These are phyloP conservation scores for Brevipalpus yothersi DNA, from an alignment of 1,140 invertebrate genomes.

Conservation along the genomic window DNA sequence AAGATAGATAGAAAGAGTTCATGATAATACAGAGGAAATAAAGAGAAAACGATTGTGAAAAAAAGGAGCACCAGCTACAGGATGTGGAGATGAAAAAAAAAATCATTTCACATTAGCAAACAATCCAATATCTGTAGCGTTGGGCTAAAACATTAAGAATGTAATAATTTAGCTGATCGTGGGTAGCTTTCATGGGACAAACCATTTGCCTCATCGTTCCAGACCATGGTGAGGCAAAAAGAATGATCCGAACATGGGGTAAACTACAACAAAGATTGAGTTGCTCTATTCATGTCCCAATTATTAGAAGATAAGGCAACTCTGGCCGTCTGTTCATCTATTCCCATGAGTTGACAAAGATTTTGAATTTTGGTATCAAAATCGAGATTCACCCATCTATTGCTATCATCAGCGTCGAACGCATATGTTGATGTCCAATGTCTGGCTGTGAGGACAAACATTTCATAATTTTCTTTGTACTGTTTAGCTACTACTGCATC, in stretches of 20 bases:
- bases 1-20: too few species aligned
- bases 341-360: constrained; percentile 53
- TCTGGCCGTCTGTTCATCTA: constrained; percentile 50
- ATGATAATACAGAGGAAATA: too few species aligned
- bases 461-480: constrained; percentile 60
- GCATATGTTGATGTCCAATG: constrained; percentile 92
- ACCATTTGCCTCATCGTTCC: too few species aligned
- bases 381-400: constrained; percentile 3
- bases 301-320: constrained; percentile 62
- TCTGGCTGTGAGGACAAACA: constrained; percentile 65
- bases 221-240: not conserved
- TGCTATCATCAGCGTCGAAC: not conserved
- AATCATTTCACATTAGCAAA: too few species aligned
- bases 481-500: constrained; percentile 92
- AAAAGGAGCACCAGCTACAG: too few species aligned
- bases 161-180: too few species aligned
- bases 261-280: constrained; percentile 6
- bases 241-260: not conserved
- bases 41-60: too few species aligned
- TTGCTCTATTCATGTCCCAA: constrained; percentile 35
- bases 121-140: too few species aligned
- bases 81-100: too few species aligned
- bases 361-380: constrained; percentile 41
- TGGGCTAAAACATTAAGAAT: too few species aligned
- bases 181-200: too few species aligned